Evolutionary conservation across 1,140 invertebrate species (phyloP).

Genomic region (Chironomus tepperi): DNA sequence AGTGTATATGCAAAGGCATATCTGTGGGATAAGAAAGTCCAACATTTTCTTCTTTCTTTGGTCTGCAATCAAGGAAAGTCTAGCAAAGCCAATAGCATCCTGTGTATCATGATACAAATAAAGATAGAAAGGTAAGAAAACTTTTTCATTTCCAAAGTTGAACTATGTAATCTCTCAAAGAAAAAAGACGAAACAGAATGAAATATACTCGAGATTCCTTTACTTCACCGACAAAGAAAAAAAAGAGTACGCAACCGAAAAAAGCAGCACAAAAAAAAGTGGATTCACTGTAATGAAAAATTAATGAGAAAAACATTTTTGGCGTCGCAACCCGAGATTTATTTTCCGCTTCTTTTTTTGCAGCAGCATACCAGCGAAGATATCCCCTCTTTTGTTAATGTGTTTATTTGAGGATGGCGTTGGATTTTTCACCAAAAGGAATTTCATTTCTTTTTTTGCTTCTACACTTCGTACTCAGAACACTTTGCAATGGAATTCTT

Average conservation of each 20-base stretch:
- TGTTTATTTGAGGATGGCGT: background rate
- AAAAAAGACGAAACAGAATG: background rate
- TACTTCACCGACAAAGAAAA: background rate
- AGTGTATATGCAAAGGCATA: no score
- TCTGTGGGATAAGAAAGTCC: no score
- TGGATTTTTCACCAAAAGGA: background rate
- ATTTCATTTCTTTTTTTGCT: background rate
- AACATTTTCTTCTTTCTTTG: no score
- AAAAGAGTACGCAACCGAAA: no score
- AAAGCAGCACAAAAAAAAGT: background rate
- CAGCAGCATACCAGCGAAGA: background rate
- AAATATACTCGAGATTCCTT: background rate
- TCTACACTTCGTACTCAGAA: no score
- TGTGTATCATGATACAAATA: background rate
- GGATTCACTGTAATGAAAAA: slow-evolving; percentile 18
- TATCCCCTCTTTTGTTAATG: background rate
- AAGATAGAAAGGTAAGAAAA: background rate
- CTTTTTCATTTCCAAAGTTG: slow-evolving; percentile 13
- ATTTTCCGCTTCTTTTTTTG: background rate
- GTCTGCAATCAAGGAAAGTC: no score
- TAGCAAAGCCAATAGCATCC: no score
- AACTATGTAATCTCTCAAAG: background rate
- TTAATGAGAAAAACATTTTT: slow-evolving; percentile 22
- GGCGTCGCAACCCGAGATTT: background rate
- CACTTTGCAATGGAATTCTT: background rate